Evolutionary conservation across 2,113 vertebrate species (phyloP), one percentile per base, ranked within the genome.

Genomic region (Phycodurus eques): DNA sequence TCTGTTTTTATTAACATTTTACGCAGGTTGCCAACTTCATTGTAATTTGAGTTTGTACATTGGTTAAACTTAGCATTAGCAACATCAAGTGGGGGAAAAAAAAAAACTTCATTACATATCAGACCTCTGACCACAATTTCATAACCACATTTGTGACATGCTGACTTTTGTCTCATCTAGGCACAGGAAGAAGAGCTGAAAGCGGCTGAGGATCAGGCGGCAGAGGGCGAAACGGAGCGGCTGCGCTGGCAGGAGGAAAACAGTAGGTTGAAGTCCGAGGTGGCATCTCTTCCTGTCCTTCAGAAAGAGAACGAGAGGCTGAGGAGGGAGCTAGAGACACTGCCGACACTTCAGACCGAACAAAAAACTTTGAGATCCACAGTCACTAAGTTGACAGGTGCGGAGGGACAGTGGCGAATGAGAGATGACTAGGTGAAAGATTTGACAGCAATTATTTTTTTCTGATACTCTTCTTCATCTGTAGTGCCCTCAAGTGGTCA

Each of bases 301-400:
- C 90, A 92, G 74, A 88, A 87, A 82, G 91, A 91, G 56, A 89
- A 88, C 68, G 83, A 89, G 72, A 85, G 72, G 82, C 83, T 93
- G 86, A 85, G 85, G 87, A 90, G 47, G 63, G 94, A 96, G 14
- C 81, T 89, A 22, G 78, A 93, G 0, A 89, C 91, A 0, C 89
- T 95, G 68, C 81, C 51, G 0, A 80, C 85, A 0, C 87, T 95
- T 33, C 92, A 87, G 72, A 90, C 88, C 0, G 94, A 97, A 81
- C 78, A 96, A 80, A 93, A 87, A 83, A 91, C 68, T 65, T 88
- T 96, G 71, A 92, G 80, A 76, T 85, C 90, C 59, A 87, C 80
- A 74, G 80, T 94, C 72, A 91, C 85, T 17, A 87, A 89, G 0
- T 77, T 75, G 68, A 89, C 14, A 84, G 89, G 82, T 77, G 68